Base-by-base conservation (phyloP, 1,140 invertebrate species). In the Trachymyrmex cornetzi region DNA sequence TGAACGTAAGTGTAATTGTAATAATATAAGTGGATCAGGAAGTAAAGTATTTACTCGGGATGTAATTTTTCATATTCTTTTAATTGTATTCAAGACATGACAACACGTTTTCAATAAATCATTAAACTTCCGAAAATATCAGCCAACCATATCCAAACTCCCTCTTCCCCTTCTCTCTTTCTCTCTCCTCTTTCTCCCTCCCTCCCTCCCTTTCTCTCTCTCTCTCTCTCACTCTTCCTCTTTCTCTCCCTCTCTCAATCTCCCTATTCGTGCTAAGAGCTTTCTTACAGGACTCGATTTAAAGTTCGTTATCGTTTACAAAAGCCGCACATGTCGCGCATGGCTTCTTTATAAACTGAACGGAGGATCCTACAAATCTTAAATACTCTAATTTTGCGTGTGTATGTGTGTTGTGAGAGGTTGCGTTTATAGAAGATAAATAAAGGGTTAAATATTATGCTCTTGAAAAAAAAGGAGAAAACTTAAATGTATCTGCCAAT, bases 41-140 rank as follows among this genome's bases (percentile, higher is more conserved):
- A 74, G 44, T 55, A 57, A 85, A 57, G 14, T 69, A 72, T 34
- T 87, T 7, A 24, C 24, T 63, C 48, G 22, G 0, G 5, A 24
- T 82, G 6, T 22, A 59, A 55, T 84, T 77, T 91, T 87, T 91
- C 55, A 84, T 80, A 91, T 38, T 89, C 89, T 87, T 91, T 93
- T 93, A 92, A 94, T 94, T 94, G 91, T 94, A 93, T 94, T 92
- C 89, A 93, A 94, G 93, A 95, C 92, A 94, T 94, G 93, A 94
- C 91, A 93, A 93, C 93, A 94, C 92, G 92, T 92, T 94, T 81
- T 94, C 90, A 94, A 94, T 94, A 94, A 94, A 94, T 94, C 88
- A 93, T 94, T 92, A 92, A 94, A 93, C 90, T 92, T 93, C 79
- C 92, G 91, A 93, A 94, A 94, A 93, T 93, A 91, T 93, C 89